A percentile compares a stretch with the other conserved stretches of the same genome.
These are phyloP conservation scores for Patella pellucida DNA, from an alignment of 2,888 invertebrate genomes.

Conservation along the genomic window DNA sequence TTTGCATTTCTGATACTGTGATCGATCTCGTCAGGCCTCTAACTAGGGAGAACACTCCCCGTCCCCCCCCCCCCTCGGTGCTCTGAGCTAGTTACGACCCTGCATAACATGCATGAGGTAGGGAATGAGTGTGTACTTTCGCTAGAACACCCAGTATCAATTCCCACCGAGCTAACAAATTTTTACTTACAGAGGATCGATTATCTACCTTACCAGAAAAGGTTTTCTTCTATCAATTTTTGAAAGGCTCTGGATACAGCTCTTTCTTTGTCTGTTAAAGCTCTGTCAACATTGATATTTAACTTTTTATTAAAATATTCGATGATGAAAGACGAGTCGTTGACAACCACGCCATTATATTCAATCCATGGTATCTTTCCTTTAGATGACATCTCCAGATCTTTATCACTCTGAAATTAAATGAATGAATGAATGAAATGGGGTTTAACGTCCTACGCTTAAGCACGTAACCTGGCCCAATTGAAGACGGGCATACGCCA, in stretches of 20 bases:
- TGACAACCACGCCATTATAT: conserved; percentile 55
- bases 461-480: no score
- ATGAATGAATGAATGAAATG: neutral
- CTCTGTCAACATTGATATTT: conserved; percentile 49
- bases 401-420: conserved; percentile 35
- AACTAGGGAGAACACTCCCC: no score
- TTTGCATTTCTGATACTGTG: no score
- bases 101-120: no score
- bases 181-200: neutral
- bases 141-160: no score
- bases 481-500: no score
- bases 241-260: conserved; percentile 45
- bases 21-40: no score
- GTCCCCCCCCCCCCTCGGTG: no score
- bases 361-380: conserved; percentile 28
- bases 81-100: no score
- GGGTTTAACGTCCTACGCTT: no score
- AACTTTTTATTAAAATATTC: conserved; percentile 58
- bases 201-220: conserved; percentile 25
- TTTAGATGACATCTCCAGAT: conserved; percentile 32
- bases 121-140: no score
- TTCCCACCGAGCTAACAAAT: no score
- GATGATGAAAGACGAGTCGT: conserved; percentile 60
- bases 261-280: conserved; percentile 41
- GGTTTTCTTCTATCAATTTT: conserved; percentile 26